Evolutionary conservation across 2,888 invertebrate genomes (phyloP), one percentile per base, ranked within the genome.

Genomic region (Capitulum mitella): DNA sequence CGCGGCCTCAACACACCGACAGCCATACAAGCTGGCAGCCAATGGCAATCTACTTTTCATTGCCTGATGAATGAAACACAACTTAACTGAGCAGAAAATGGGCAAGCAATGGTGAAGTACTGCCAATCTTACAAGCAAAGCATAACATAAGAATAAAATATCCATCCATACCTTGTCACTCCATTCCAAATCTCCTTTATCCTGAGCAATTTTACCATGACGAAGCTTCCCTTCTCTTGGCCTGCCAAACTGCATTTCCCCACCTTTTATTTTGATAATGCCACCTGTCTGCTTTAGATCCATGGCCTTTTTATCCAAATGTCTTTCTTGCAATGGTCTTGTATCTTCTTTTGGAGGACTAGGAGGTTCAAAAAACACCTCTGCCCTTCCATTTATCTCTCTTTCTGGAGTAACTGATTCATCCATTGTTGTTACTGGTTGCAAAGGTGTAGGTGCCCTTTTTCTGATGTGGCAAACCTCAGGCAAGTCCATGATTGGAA

Each of bases 331-430:
- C 26, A 70, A 40, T 8, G 70, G 37, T 8, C 70, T n/a, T 5
- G 37, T 37, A 16, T 70, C 70, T 40, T 70, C 37, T 12, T 29
- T 40, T 26, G n/a, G n/a, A 8, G 37, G 37, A 70, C 10, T 40
- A 22, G 70, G 70, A 40, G 70, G 70, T 26, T 70, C 34, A 34
- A 70, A 70, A 22, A 70, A 70, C 6, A 70, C 70, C 26, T 70
- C 70, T 37, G 70, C 34, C 16, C 34, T n/a, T 37, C 70, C 70
- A 70, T 70, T 34, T 22, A 5, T 26, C 16, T 29, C 26, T 37
- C 37, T n/a, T 5, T 64, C 64, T 29, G 34, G 32, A 16, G 0
- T 5, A 34, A 6, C n/a, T 0, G 26, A 70, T 26, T 1, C 26
- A 19, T 70, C 70, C 37, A 40, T 34, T 16, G 64, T 22, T 34